These are phyloP conservation scores for Gobius niger DNA, from an alignment of 2,113 vertebrate species.

Conservation along the genomic window DNA sequence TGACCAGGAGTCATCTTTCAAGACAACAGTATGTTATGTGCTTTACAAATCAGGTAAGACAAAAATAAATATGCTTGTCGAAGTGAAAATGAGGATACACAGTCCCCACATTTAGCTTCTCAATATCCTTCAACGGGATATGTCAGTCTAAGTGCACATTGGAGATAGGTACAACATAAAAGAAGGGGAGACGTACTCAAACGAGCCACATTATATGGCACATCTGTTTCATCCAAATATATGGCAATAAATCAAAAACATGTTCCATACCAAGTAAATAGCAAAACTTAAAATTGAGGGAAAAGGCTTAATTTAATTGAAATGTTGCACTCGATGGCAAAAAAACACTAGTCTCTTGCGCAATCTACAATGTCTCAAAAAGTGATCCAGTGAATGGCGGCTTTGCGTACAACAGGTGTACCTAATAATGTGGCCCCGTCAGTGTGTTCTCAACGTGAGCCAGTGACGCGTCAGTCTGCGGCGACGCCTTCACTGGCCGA, in stretches of 20 bases:
- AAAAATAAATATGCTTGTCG: constrained; percentile 14
- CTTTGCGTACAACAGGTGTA: not conserved
- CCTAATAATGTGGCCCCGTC: not conserved
- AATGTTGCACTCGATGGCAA: too few species aligned
- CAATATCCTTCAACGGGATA: not conserved
- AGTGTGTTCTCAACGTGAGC: not conserved
- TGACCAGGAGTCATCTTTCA: constrained; percentile 71
- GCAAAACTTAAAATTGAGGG: not conserved
- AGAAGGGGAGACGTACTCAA: not conserved
- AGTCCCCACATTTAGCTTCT: constrained; percentile 1
- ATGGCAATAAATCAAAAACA: not conserved
- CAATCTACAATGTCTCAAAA: too few species aligned
- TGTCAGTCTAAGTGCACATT: constrained; percentile 8
- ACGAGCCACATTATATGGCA: not conserved
- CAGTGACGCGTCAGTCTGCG: not conserved
- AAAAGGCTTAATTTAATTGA: too few species aligned
- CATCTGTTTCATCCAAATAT: not conserved
- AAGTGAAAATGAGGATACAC: constrained; percentile 3
- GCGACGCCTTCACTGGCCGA: not conserved
- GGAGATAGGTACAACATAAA: not conserved
- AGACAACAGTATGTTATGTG: constrained; percentile 47
- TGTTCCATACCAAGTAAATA: not conserved
- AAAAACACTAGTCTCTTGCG: too few species aligned
- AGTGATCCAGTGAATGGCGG: not conserved
- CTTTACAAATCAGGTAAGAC: constrained; percentile 35